Evolutionary conservation across 2,797 vertebrate species (phyloP).

Genomic region (Crenuchus spilurus): DNA sequence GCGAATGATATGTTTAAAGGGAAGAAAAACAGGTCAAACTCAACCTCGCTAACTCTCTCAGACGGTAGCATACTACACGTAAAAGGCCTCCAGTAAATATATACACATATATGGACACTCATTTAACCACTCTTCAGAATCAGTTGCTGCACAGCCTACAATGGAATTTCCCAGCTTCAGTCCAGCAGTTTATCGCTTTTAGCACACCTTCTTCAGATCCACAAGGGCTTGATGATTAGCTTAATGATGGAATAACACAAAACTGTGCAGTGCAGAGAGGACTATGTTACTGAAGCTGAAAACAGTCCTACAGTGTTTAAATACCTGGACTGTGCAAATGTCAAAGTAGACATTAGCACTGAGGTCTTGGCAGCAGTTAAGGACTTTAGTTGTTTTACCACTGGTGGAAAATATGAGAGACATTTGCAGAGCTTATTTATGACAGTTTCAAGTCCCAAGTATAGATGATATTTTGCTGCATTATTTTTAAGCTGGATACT

Average conservation of each 20-base stretch:
- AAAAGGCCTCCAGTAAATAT: slow-evolving; percentile 14
- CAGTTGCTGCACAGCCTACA: neutral
- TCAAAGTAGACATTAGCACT: neutral
- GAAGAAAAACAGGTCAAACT: slow-evolving; percentile 50
- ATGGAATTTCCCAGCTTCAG: neutral
- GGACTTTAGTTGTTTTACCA: neutral
- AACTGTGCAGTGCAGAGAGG: neutral
- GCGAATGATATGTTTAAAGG: slow-evolving; percentile 55
- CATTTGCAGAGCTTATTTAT: too few relatives aligned
- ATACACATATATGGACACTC: slow-evolving; percentile 50
- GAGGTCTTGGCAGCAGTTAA: neutral
- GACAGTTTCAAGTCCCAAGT: neutral
- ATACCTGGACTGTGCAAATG: neutral
- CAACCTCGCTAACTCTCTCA: slow-evolving; percentile 43
- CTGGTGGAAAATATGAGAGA: neutral
- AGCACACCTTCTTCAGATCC: neutral
- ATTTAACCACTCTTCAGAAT: slow-evolving; percentile 33
- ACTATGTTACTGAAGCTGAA: too few relatives aligned
- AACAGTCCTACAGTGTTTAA: neutral
- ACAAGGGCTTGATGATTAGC: neutral
- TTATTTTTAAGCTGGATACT: neutral
- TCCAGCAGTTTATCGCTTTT: neutral
- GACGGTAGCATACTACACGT: slow-evolving; percentile 50
- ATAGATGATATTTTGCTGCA: neutral
- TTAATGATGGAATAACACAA: neutral